Base-by-base conservation (phyloP, 2,797 vertebrate genomes). In the Tangara arthus region DNA sequence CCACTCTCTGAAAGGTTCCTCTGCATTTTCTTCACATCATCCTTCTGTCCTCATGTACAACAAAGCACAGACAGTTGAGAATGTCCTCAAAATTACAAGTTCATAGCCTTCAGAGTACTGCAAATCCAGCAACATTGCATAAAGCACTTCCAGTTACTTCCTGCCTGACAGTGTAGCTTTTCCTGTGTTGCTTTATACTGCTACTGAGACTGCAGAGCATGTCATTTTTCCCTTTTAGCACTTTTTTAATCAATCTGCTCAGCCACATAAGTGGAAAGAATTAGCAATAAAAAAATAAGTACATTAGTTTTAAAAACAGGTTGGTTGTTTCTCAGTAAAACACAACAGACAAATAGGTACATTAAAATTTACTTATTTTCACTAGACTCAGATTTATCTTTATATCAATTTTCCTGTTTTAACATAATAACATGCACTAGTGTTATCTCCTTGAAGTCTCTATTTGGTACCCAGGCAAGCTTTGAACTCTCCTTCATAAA, bases 401-500 rank as follows among this genome's bases (percentile, higher is more conserved):
- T 49, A 8, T 23, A 92, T 88, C 44, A 49, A 11, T 82, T 83
- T 93, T 65, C 66, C 65, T 46, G 11, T 30, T 90, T 72, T 73
- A 91, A 86, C 55, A 78, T 82, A 79, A 23, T 65, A 76, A 13
- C 39, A 46, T 20, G 70, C 55, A 32, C 10, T 53, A 46, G 19
- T 23, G 9, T 81, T 88, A 69, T 24, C 63, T 88, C 61, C 85
- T 86, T 94, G 55, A 94, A 89, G 82, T 55, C 32, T 78, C 56
- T 84, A 9, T 81, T 78, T 9, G 3, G 42, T 41, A 89, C 24
- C 19, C 44, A 88, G 73, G 70, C 66, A 91, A 68, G 87, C 59
- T 95, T 88, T 88, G 89, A 90, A 95, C 87, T 79, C 47, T 35
- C 18, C 30, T 87, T 90, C 53, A 81, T 50, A 92, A 78, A 90